phyloP scores from a whole-genome alignment of 2,113 vertebrate genomes.

The Panthera uncia region DNA sequence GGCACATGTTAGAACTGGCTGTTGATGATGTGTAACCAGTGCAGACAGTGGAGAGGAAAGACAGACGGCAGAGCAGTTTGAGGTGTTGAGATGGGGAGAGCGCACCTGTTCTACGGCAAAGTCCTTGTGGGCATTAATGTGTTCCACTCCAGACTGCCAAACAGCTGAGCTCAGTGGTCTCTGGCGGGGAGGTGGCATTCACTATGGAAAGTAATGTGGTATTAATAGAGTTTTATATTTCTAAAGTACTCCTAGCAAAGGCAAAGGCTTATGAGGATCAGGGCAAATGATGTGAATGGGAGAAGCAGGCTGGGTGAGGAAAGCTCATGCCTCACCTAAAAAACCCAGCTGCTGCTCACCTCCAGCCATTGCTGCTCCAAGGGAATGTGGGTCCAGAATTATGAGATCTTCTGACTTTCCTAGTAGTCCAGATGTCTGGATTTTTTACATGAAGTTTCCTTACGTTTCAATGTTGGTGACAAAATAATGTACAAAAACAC shows the following conservation, averaged over 20 bases:
- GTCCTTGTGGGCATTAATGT: not conserved
- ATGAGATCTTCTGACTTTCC: not conserved
- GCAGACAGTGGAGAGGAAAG: not conserved
- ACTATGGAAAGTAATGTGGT: not conserved
- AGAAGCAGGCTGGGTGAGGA: not conserved
- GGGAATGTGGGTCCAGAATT: not conserved
- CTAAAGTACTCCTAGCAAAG: not conserved
- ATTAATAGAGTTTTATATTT: not conserved
- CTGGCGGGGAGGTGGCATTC: not conserved
- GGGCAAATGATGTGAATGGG: not conserved
- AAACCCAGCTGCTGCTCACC: not conserved
- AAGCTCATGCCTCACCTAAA: not conserved
- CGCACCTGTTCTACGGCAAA: fast-evolving
- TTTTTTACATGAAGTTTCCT: not conserved
- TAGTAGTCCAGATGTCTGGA: not conserved
- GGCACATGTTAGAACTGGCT: not conserved
- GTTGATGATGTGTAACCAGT: not conserved
- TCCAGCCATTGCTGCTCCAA: not conserved
- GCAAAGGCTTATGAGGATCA: not conserved
- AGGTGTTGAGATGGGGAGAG: not conserved
- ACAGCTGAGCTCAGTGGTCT: not conserved
- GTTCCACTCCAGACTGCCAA: not conserved
- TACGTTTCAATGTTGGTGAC: not conserved
- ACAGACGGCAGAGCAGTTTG: not conserved
- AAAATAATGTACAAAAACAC: not conserved